Evolutionary conservation across 2,888 invertebrate species (phyloP), one percentile per base, ranked within the genome.

Genomic region (Drosophila hamatofila): DNA sequence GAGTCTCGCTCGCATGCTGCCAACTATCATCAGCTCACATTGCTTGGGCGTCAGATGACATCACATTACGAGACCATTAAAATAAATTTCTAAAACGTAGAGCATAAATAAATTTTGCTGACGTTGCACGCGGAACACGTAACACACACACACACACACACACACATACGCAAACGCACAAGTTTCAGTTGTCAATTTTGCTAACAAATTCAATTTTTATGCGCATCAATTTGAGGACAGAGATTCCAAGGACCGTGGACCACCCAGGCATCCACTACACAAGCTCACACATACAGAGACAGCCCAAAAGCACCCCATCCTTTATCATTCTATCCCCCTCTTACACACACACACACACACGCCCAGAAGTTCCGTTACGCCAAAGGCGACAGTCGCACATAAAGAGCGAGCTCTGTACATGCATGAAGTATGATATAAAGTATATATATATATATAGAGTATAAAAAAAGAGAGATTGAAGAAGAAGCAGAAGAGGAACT

Each of bases 171-270:
- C 11, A 30, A n/a, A n/a, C n/a, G n/a, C 30, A 30, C 30, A 87
- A 89, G 67, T 77, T 88, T 74, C 69, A 75, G 68, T 79, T 89
- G 90, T 80, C 86, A 88, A 90, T 86, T 90, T 86, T 64, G 54
- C 69, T 79, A 81, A 77, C 75, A 90, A 89, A 87, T 90, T 90
- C 81, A 90, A 87, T 90, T 86, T 88, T 73, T 73, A 77, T 87
- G 70, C 79, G 80, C 82, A 72, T 72, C 75, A 78, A 74, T 67
- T 67, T 75, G 66, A 62, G 54, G 44, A 64, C 57, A 62, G 37
- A 75, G 65, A 69, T 65, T 65, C 57, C 66, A 73, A 72, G 66
- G 56, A 65, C 35, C 66, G 25, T 48, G 57, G 75, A 60, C 67
- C 78, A 67, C 75, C 74, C 72, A 64, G 49, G 14, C 51, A 49